These are phyloP conservation scores for Colletes collaris DNA, from an alignment of 2,888 invertebrate species.

Conservation along the genomic window DNA sequence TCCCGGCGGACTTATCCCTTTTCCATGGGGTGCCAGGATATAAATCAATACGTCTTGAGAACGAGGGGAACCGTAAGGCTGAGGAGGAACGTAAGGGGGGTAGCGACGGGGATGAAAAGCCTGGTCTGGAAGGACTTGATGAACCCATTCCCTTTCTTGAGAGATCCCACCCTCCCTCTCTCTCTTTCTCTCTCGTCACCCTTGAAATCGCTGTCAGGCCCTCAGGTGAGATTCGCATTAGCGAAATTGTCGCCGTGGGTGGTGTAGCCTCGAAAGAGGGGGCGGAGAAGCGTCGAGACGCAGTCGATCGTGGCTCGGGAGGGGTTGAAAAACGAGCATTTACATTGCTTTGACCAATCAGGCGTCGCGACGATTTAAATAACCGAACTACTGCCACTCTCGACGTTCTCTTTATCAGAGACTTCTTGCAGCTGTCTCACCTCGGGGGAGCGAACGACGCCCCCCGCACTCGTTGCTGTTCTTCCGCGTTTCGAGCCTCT, in stretches of 20 bases:
- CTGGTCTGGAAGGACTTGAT: slow-evolving; percentile 31
- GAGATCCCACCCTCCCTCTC: neutral
- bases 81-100: neutral
- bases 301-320: neutral
- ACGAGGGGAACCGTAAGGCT: neutral
- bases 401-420: slow-evolving; percentile 51
- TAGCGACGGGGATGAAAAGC: slow-evolving; percentile 24
- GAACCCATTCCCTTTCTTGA: slow-evolving; percentile 39
- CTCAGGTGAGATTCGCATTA: slow-evolving; percentile 71
- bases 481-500: slow-evolving; percentile 22
- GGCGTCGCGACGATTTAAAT: slow-evolving; percentile 68
- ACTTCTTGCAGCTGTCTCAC: slow-evolving; percentile 57
- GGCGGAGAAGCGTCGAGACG: neutral
- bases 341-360: slow-evolving; percentile 72
- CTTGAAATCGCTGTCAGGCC: slow-evolving; percentile 62
- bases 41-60: slow-evolving; percentile 72
- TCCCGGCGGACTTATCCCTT: slow-evolving; percentile 57
- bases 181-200: slow-evolving; percentile 37
- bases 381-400: slow-evolving; percentile 62
- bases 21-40: slow-evolving; percentile 63
- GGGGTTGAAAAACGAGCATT: slow-evolving; percentile 58
- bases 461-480: neutral
- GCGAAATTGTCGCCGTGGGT: slow-evolving; percentile 68
- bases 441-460: neutral
- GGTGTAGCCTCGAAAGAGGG: slow-evolving; percentile 33